Conservation (phyloP, 1,140 invertebrate genomes). For the Dendrolimus kikuchii region DNA sequence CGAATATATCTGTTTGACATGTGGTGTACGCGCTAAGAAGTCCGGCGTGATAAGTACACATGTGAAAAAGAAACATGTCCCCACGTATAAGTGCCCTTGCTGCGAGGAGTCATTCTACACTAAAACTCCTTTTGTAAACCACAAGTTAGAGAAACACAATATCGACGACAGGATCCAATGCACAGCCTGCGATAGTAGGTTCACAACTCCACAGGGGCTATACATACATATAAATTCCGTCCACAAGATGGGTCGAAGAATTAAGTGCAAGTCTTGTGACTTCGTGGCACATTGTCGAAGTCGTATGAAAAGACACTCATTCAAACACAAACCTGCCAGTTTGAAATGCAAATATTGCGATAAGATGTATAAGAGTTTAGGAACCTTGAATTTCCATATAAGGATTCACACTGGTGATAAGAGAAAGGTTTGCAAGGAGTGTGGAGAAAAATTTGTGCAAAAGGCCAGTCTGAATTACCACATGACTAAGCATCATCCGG, state of each 20-base stretch:
- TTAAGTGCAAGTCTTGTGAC: conserved; percentile 48
- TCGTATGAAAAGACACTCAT: conserved; percentile 51
- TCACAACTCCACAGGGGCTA: conserved; percentile 41
- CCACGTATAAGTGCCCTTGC: conserved; percentile 27
- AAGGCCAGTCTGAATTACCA: conserved; percentile 70
- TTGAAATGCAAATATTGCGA: conserved; percentile 50
- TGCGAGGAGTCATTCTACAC: conserved; percentile 47
- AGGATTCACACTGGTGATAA: conserved; percentile 85
- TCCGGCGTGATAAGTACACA: conserved; percentile 31
- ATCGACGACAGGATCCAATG: conserved; percentile 52
- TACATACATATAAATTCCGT: conserved; percentile 47
- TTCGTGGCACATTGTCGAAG: conserved; percentile 51
- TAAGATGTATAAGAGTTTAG: conserved; percentile 59
- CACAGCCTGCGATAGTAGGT: conserved; percentile 44
- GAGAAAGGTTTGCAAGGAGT: conserved; percentile 83
- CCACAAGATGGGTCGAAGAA: conserved; percentile 50
- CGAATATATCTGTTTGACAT: conserved; percentile 12
- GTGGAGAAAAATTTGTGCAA: conserved; percentile 83
- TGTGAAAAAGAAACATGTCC: conserved; percentile 43
- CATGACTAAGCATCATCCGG: conserved; percentile 56
- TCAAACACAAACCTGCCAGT: conserved; percentile 53
- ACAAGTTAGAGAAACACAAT: conserved; percentile 43
- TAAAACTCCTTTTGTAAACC: conserved; percentile 30
- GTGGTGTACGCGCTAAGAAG: conserved; percentile 39
- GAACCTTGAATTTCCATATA: conserved; percentile 76